A percentile compares a stretch with the other conserved stretches of the same genome.
Evolutionary conservation across 2,797 vertebrate genomes (phyloP).

Genomic region (Otolemur crassicaudatus): DNA sequence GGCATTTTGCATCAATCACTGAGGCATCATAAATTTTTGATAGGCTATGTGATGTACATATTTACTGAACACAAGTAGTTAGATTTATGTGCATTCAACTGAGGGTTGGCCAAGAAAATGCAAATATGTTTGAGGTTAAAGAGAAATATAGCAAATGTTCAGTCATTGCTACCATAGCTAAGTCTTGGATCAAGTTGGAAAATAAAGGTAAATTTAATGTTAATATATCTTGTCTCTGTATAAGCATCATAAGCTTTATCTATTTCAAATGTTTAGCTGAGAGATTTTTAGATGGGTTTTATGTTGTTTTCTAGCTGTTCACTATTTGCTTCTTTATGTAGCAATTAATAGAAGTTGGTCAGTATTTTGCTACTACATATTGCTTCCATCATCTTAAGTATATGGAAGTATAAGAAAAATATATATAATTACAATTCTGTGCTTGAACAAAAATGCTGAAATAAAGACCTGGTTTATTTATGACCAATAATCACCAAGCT

Average conservation of each 20-base stretch:
- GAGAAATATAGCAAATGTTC: slow-evolving; percentile 40
- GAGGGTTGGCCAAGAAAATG: slow-evolving; percentile 45
- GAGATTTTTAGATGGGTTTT: slow-evolving; percentile 24
- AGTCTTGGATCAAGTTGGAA: not conserved
- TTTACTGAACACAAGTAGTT: slow-evolving; percentile 54
- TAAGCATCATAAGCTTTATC: not conserved
- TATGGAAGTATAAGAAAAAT: not conserved
- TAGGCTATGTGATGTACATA: slow-evolving; percentile 51
- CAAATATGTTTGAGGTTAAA: slow-evolving; percentile 40
- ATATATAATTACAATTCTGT: not conserved
- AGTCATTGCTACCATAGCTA: not conserved
- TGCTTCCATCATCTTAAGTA: not conserved
- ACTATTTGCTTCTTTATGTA: not conserved
- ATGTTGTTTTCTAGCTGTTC: slow-evolving; percentile 2
- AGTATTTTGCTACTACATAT: slow-evolving; percentile 1
- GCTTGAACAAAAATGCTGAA: slow-evolving; percentile 47
- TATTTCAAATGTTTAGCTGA: slow-evolving; percentile 20
- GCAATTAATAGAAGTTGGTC: slow-evolving; percentile 18
- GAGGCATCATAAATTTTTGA: slow-evolving; percentile 67
- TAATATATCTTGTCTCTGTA: not conserved
- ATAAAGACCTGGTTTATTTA: slow-evolving; percentile 46
- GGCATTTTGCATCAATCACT: slow-evolving; percentile 64
- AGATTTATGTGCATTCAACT: slow-evolving; percentile 24
- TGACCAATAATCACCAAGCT: not conserved
- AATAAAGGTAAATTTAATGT: not conserved